Base-by-base conservation (phyloP, 2,888 invertebrate species). In the Drosophila yooni region DNA sequence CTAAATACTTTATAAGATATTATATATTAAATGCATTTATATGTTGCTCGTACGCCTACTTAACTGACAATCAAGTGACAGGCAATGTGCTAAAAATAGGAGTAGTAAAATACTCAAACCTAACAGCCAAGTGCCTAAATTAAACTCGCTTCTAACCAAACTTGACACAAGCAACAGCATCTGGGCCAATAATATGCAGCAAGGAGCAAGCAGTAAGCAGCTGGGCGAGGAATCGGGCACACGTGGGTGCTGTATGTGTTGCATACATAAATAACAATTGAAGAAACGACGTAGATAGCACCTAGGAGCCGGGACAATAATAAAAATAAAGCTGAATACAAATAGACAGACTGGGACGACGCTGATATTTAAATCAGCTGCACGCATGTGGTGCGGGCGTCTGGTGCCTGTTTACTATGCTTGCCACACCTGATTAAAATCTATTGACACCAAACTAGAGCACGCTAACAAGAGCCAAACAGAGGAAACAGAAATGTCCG, bases 371-470 rank as follows among this genome's bases (percentile, higher is more conserved):
- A 83, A 81, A 81, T 71, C 62, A 78, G 75, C 53, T 64, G 67
- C 38, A 72, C 58, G 54, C 57, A 46, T 73, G 50, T 46, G 15
- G n/a, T 25, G 27, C 36, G 50, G 36, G n/a, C 46, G 25, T 38
- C 29, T 67, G 68, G 27, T 60, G 73, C 59, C 80, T 83, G 86
- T 82, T 87, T 80, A 80, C 80, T 67, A 80, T 74, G 74, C 88
- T 82, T 88, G 89, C 87, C 87, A 87, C 89, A 88, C 87, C 84
- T 90, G 88, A 88, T 88, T 88, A 90, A 80, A 88, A 88, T 90
- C 89, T 90, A 90, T 88, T 88, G 90, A 80, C 84, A 70, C 59
- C 70, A 71, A 88, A 74, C 38, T 85, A 78, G 88, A 83, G 80
- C 78, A 71, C 70, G 46, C 76, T 50, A 70, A 70, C 69, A 69